Percentiles rank a stretch among this genome's conserved stretches.
Conservation (phyloP, 1,140 invertebrate genomes). For the Oppia nitens region DNA sequence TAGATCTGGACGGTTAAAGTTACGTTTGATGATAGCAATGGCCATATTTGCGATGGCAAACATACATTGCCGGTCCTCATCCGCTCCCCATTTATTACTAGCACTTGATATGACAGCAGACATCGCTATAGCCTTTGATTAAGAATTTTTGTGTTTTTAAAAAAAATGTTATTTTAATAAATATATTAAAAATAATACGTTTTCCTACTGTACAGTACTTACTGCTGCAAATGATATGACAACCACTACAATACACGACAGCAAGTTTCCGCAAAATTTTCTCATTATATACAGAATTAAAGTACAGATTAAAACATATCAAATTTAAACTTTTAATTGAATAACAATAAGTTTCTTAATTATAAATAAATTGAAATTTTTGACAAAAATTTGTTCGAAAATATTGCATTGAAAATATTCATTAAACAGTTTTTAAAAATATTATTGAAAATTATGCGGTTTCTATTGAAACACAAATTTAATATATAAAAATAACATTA, state of each 20-base stretch:
- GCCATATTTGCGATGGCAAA: neutral
- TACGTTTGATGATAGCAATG: neutral
- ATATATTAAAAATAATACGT: no score
- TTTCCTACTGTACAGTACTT: neutral
- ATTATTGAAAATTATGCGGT: no score
- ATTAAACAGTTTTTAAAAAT: no score
- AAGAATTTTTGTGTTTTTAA: no score
- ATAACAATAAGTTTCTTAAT: no score
- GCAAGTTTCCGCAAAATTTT: neutral
- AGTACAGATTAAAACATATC: neutral
- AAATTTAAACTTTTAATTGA: no score
- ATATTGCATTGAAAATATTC: no score
- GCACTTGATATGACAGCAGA: neutral
- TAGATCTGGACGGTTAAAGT: neutral
- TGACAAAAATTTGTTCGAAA: no score
- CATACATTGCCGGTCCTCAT: neutral
- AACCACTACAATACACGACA: neutral
- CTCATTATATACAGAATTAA: neutral
- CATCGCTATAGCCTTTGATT: neutral
- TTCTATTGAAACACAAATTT: no score
- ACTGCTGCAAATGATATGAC: neutral
- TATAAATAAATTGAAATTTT: no score
- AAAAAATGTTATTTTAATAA: neutral
- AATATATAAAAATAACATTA: no score
- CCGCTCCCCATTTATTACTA: neutral